Evolutionary conservation across 2,113 vertebrate genomes (phyloP).

Genomic region (Dunckerocampus dactyliophorus): DNA sequence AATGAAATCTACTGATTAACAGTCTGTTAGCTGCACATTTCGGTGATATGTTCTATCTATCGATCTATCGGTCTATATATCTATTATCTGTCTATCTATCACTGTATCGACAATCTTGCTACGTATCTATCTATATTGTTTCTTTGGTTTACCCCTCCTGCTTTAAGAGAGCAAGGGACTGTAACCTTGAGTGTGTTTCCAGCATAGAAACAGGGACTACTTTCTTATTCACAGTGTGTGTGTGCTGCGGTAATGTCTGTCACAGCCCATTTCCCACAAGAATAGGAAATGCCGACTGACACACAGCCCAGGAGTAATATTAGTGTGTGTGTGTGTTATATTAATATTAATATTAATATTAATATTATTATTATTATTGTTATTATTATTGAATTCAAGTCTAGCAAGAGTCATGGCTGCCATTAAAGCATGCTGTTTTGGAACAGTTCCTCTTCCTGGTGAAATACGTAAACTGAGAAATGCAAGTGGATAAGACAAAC

Average conservation of each 20-base stretch:
- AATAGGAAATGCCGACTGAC: slow-evolving; percentile 55
- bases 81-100: slow-evolving; percentile 3
- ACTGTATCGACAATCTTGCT: not conserved
- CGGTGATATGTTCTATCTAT: slow-evolving; percentile 3
- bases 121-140: not conserved
- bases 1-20: slow-evolving; percentile 41
- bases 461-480: no score
- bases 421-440: no score
- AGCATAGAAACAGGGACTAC: slow-evolving; percentile 14
- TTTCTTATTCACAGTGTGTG: slow-evolving; percentile 55
- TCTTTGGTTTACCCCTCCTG: not conserved
- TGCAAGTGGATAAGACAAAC: no score
- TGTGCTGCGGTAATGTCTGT: slow-evolving; percentile 56
- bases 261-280: slow-evolving; percentile 54
- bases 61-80: not conserved
- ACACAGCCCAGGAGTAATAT: slow-evolving; percentile 41
- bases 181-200: slow-evolving; percentile 48
- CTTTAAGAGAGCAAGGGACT: slow-evolving; percentile 17
- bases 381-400: no score
- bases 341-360: no score
- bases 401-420: not conserved
- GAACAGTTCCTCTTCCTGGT: no score
- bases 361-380: no score
- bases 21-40: slow-evolving; percentile 3
- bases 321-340: slow-evolving; percentile 17